These are phyloP conservation scores for Odontocolon sp. DNA, from an alignment of 2,888 invertebrate species.

Conservation along the genomic window DNA sequence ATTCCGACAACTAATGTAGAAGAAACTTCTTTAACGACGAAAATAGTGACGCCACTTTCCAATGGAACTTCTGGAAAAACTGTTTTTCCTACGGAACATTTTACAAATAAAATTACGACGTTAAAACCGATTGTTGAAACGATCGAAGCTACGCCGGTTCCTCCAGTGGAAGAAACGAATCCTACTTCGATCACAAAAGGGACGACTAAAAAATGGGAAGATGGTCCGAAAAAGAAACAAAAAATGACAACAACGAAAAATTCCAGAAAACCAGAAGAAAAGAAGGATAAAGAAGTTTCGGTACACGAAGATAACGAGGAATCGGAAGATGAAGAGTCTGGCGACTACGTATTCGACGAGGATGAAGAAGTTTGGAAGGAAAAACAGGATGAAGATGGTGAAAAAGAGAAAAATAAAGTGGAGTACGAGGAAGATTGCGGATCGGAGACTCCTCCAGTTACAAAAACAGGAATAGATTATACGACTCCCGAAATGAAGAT, in stretches of 20 bases:
- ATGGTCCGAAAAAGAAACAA: background rate
- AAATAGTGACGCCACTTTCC: background rate
- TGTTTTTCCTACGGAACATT: background rate
- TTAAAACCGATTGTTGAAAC: background rate
- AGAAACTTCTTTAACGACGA: background rate
- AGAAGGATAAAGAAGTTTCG: background rate
- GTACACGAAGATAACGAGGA: constrained; percentile 6
- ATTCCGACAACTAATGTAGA: background rate
- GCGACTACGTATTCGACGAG: constrained; percentile 54
- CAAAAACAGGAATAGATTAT: constrained; percentile 9
- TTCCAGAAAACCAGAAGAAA: background rate
- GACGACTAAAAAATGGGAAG: background rate
- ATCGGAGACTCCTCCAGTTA: background rate
- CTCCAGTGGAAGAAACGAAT: constrained; percentile 46
- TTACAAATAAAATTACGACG: background rate
- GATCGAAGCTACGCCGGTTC: constrained; percentile 38
- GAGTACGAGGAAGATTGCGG: constrained; percentile 41
- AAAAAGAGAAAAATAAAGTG: background rate
- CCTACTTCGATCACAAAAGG: background rate
- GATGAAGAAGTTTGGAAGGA: constrained; percentile 64
- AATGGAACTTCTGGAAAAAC: background rate
- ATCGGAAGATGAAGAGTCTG: constrained; percentile 25
- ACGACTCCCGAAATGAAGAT: constrained; percentile 14
- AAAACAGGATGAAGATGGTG: constrained; percentile 38
- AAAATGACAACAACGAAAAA: background rate